A percentile compares a stretch with the other conserved stretches of the same genome.
Conservation (phyloP, 2,888 invertebrate genomes). For the Sphinx pinastri region DNA sequence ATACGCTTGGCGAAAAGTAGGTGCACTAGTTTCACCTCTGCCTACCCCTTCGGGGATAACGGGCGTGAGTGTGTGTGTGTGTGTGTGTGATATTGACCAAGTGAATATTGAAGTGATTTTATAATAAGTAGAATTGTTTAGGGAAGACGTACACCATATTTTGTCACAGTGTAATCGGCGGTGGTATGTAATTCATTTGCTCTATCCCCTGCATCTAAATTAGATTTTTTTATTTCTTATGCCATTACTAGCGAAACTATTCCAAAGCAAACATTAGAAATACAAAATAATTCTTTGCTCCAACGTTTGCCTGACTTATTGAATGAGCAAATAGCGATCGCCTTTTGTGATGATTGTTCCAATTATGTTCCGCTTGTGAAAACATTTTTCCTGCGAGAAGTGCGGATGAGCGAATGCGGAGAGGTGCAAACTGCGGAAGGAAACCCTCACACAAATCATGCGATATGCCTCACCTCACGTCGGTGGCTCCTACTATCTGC, state of each 20-base stretch:
- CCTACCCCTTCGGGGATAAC: too few relatives aligned
- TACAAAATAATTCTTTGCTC: not conserved
- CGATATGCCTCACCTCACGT: conserved; percentile 15
- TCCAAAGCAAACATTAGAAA: not conserved
- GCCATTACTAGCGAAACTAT: not conserved
- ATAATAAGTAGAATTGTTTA: too few relatives aligned
- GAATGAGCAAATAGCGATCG: conserved; percentile 22
- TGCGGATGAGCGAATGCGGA: conserved; percentile 6
- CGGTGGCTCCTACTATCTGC: not conserved
- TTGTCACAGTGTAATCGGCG: too few relatives aligned
- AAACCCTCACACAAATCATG: conserved; percentile 35
- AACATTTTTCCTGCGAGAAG: conserved; percentile 26
- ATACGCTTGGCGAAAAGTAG: too few relatives aligned
- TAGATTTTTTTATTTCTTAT: too few relatives aligned
- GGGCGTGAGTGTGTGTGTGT: too few relatives aligned
- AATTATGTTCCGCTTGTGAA: conserved; percentile 26
- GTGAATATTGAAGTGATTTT: too few relatives aligned
- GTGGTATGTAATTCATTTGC: not conserved
- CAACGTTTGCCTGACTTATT: conserved; percentile 22
- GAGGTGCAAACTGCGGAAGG: conserved; percentile 29
- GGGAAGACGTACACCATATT: too few relatives aligned
- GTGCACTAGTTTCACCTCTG: too few relatives aligned
- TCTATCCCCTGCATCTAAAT: too few relatives aligned
- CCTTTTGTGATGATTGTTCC: conserved; percentile 22
- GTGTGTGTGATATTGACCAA: too few relatives aligned